Evolutionary conservation across 2,888 invertebrate species (phyloP), one percentile per base, ranked within the genome.

Genomic region (Stenurella melanura): DNA sequence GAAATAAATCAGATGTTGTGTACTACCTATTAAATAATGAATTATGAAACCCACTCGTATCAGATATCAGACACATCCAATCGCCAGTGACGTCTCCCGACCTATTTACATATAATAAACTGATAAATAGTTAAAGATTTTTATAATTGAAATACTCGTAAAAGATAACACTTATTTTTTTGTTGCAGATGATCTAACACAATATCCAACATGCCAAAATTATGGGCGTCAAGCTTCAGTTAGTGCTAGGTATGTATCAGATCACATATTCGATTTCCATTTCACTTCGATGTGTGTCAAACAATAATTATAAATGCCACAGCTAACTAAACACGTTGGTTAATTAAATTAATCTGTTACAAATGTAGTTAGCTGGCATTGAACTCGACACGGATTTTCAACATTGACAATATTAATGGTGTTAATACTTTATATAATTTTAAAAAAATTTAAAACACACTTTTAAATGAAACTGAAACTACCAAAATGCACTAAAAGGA

Each of bases 181-280:
- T 84, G 74, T 88, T 88, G 10, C 87, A 87, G 87, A 85, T 86
- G 83, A 83, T 80, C 80, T 79, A 81, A 79, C 82, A 83, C 1
- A 58, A 83, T 75, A 64, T 64, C 18, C 73, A 61, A 34, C 73
- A 83, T 88, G 87, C 86, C 82, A 87, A 83, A 87, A 88, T 85
- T 89, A 89, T 89, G 89, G 88, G 86, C 85, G 87, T 88, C 85
- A 87, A 84, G 87, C 86, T 87, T 85, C 88, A 88, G 81, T 85
- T 87, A 80, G 84, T 87, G 78, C 82, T 88, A 87, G 88, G 89
- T 88, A 87, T 82, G 88, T 86, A 79, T 80, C 70, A 69, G 70
- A 78, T 76, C 69, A 21, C 76, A 74, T 77, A 72, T 74, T 76
- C 64, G n/a, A 50, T 50, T 50, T 50, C 15, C 50, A 19, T 21